Evolutionary conservation across 2,797 vertebrate species (phyloP), one percentile per base, ranked within the genome.

Genomic region (Microctenopoma lineatum): DNA sequence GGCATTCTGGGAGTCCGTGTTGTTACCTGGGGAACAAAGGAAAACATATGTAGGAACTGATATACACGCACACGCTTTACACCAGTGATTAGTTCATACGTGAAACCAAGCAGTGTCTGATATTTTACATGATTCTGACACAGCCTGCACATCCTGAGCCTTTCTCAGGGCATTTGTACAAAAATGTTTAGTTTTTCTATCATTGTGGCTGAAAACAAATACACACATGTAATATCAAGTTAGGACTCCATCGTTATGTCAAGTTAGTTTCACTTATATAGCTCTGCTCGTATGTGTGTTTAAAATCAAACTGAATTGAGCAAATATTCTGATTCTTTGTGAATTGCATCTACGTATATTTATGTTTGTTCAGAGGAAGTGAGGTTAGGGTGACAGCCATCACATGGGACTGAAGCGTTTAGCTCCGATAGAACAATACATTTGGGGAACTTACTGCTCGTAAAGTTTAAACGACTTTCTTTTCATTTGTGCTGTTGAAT

Each of bases 1-100:
- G 50, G 84, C 67, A 73, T 74, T 87, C 53, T 87, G 90, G 71
- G 85, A 86, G 47, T 91, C 90, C 51, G 85, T 84, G 59, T 62
- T 89, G 51, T 90, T 90, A 89, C 84, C 94, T 94, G 73, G 5
- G 16, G n/a, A 32, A 27, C 44, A 59, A 32, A 64, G 16, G 29
- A 16, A 55, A 54, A 66, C 1, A 71, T 26, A 10, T 7, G 58
- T 46, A 63, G 5, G 10, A 59, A 38, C 4, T 36, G 10, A 75
- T 32, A 59, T n/a, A 59, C 15, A n/a, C 21, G 45, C 26, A 2
- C 13, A 44, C 15, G 50, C 50, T 25, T 56, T 26, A 36, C 45
- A 38, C 27, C 8, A 48, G 27, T 26, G 21, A 11, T 51, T 38
- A 39, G 9, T 7, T 50, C 9, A 38, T 57, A 46, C 10, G n/a